phyloP scores from a whole-genome alignment of 2,113 vertebrate species.

The Chloropsis cyanopogon region DNA sequence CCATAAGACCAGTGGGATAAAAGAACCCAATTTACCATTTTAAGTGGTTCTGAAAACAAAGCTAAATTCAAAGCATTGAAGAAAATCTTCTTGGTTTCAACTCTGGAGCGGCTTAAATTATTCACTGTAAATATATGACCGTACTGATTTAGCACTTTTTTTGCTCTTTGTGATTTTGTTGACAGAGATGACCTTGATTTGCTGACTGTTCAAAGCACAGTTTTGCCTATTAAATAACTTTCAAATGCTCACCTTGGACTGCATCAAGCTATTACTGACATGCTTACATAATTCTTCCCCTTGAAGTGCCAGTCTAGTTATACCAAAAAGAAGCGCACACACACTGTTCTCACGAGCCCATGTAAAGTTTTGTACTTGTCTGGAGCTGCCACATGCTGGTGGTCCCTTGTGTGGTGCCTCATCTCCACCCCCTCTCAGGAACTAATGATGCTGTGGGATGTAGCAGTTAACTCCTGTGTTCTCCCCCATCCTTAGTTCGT shows the following conservation, averaged over 20 bases:
- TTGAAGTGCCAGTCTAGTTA: not conserved
- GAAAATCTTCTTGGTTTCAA: not conserved
- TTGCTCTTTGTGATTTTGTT: constrained; percentile 6
- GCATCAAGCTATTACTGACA: not conserved
- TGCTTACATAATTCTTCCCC: not conserved
- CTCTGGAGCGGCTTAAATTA: not conserved
- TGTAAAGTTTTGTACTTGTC: not conserved
- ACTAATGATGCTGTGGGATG: not conserved
- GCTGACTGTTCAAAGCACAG: not conserved
- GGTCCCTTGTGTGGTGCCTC: not conserved
- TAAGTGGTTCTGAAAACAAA: not conserved
- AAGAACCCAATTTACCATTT: not conserved
- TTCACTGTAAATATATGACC: constrained; percentile 13
- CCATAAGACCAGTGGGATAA: not conserved
- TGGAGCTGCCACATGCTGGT: accelerated
- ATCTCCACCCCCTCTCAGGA: not conserved
- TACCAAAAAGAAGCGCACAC: not conserved
- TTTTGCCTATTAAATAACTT: not conserved
- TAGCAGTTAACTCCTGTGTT: not conserved
- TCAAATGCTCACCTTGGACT: not conserved
- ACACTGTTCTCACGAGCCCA: not conserved
- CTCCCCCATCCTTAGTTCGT: not conserved
- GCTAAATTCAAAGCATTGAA: not conserved
- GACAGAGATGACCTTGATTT: not conserved
- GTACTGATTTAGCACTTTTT: not conserved